These are phyloP conservation scores for Agelaius tricolor DNA, from an alignment of 2,113 vertebrate genomes.

Conservation along the genomic window DNA sequence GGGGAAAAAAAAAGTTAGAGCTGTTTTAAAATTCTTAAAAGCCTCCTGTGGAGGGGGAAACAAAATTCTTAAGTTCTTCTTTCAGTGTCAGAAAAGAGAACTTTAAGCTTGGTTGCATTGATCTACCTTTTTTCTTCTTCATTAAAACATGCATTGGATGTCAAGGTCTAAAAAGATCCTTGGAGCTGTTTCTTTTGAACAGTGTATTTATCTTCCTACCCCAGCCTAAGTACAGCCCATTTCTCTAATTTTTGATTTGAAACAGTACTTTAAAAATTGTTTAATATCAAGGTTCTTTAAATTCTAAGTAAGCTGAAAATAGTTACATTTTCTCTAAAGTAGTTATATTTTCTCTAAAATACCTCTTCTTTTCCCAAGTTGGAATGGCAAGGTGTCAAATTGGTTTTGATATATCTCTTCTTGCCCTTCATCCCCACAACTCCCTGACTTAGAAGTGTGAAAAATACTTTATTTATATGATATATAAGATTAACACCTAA, in stretches of 20 bases:
- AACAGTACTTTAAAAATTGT: background rate
- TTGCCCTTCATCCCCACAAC: fast-evolving
- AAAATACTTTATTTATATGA: background rate
- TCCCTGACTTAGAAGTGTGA: fast-evolving
- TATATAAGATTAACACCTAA: background rate
- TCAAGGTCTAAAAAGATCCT: background rate
- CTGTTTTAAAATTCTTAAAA: background rate
- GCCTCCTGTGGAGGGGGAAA: background rate
- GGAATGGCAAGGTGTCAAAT: background rate
- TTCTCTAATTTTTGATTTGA: background rate
- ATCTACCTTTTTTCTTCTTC: background rate
- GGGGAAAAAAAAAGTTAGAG: background rate
- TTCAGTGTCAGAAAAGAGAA: background rate
- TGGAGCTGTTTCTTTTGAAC: background rate
- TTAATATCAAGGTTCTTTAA: background rate
- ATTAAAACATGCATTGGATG: background rate
- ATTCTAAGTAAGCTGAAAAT: background rate
- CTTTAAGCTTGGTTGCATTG: background rate
- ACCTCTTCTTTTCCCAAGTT: fast-evolving
- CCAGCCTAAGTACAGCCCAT: background rate
- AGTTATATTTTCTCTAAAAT: background rate
- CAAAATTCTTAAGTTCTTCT: background rate
- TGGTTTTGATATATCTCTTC: background rate
- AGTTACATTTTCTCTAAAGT: background rate
- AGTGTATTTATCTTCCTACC: background rate